Evolutionary conservation across 2,888 invertebrate genomes (phyloP).

Genomic region (Clitarchus hookeri): DNA sequence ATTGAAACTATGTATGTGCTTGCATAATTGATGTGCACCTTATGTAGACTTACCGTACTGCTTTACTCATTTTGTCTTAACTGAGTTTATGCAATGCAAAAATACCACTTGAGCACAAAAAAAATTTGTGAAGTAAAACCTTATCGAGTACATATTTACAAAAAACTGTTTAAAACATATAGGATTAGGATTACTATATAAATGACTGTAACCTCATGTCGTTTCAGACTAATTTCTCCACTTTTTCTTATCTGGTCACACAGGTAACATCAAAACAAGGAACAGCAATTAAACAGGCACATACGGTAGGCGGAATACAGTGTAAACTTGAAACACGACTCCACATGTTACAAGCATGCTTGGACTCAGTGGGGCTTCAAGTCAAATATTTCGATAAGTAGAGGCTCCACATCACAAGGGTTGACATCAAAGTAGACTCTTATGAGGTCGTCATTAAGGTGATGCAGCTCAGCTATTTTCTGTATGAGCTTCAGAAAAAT

Average conservation of each 20-base stretch:
- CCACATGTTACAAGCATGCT: no score
- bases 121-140: no score
- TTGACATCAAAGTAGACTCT: conserved; percentile 91
- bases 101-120: no score
- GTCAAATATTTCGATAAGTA: conserved; percentile 94
- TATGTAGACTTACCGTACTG: no score
- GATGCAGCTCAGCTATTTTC: conserved; percentile 88
- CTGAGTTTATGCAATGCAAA: no score
- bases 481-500: conserved; percentile 86
- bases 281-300: background rate
- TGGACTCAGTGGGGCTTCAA: conserved; percentile 63
- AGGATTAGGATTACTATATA: no score
- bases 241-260: background rate
- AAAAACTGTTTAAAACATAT: no score
- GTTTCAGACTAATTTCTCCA: no score
- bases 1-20: background rate
- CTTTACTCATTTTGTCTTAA: no score
- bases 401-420: conserved; percentile 87
- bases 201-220: no score
- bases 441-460: conserved; percentile 88
- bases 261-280: background rate
- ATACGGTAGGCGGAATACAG: background rate
- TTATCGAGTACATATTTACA: no score
- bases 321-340: no score
- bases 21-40: background rate